Percentiles rank a stretch among this genome's conserved stretches.
Conservation (phyloP, 2,797 vertebrate species). For the Micrastur ruficollis region DNA sequence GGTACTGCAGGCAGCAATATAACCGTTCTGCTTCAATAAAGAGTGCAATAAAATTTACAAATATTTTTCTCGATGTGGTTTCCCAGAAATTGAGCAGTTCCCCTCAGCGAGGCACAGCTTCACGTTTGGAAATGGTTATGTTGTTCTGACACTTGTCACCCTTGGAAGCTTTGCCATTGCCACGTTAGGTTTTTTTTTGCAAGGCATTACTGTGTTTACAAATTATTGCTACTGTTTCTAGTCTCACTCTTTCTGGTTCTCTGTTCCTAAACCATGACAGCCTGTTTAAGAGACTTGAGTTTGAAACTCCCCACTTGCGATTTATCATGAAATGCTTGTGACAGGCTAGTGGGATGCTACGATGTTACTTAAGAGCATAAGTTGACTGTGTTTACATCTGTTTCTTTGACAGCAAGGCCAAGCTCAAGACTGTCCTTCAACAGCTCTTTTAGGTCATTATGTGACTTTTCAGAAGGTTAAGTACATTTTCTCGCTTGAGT, state of each 20-base stretch:
- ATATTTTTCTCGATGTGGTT: neutral
- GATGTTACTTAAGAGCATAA: rapidly evolving
- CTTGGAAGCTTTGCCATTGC: neutral
- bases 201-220: neutral
- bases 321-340: neutral
- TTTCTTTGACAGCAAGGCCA: neutral
- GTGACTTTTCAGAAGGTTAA: neutral
- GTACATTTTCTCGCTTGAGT: neutral
- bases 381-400: neutral
- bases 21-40: neutral
- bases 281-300: neutral
- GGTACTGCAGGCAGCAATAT: neutral
- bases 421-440: neutral
- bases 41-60: neutral
- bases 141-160: neutral
- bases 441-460: neutral
- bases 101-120: neutral
- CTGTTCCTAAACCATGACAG: neutral
- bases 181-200: rapidly evolving
- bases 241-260: neutral
- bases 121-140: rapidly evolving
- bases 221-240: neutral
- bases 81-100: neutral
- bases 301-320: neutral
- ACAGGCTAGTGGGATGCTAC: rapidly evolving